Base-by-base conservation (phyloP, 2,888 invertebrate species). In the Drosophila sordidula region DNA sequence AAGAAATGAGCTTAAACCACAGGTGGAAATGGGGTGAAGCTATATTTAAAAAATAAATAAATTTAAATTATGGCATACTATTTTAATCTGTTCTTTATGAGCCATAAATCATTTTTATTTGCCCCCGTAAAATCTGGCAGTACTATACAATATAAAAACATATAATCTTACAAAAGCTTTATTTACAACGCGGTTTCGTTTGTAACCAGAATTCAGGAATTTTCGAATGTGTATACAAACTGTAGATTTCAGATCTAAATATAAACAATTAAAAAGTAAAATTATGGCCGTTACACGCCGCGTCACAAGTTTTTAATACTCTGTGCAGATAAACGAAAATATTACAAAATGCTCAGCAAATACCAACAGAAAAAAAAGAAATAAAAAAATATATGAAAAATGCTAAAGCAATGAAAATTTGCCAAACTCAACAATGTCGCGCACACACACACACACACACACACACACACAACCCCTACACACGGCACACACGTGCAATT, bases 341-440 rank as follows among this genome's bases (percentile, higher is more conserved):
- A 65, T 56, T 73, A 75, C 65, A 72, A 63, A 79, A 71, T 75
- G 51, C 52, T 75, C 44, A 26, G 44, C 42, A 58, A 55, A 80
- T 67, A 68, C 65, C 67, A 47, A 71, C 32, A 49, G 18, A 67
- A 46, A 77, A 25, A 45, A 58, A 44, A 58, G 26, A 47, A 56
- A 67, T 42, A 57, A 18, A 46, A 34, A 34, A 34, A 12, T 34
- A 4, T 34, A 34, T 51, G 38, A 72, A 62, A 65, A 71, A 77
- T 56, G 51, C 56, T 49, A 41, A 45, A 62, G 70, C 55, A 62
- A 56, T 50, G 42, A 68, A 65, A 70, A 69, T 73, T 74, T 70
- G 83, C 70, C 68, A 77, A 77, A 63, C 69, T 58, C 65, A 66
- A 73, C 80, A 78, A 80, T 78, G 81, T 62, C 84, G 72, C 38